These are phyloP conservation scores for Megatriorchis doriae DNA, from an alignment of 2,113 vertebrate species.

Conservation along the genomic window DNA sequence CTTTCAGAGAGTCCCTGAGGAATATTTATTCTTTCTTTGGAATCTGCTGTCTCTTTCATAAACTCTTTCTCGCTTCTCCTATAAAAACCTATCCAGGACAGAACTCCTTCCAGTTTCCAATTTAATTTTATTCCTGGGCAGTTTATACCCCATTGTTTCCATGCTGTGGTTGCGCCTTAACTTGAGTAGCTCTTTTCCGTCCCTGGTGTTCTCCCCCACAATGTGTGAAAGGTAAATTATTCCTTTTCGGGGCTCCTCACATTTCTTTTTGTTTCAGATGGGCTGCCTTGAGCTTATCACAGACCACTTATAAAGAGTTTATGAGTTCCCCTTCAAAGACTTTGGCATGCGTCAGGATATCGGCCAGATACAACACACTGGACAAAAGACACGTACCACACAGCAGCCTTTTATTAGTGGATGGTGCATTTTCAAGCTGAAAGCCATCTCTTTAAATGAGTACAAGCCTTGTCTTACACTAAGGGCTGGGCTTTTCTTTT, in stretches of 20 bases:
- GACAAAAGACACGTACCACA: background rate
- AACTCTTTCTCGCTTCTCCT: conserved; percentile 39
- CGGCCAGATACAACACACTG: background rate
- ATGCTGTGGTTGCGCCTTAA: background rate
- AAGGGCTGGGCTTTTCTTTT: background rate
- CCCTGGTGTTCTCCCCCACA: background rate
- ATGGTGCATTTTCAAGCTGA: background rate
- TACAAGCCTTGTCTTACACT: background rate
- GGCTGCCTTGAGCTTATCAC: background rate
- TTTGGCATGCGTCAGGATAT: background rate
- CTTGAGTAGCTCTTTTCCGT: background rate
- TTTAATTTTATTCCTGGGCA: conserved; percentile 28
- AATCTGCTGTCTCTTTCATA: conserved; percentile 43
- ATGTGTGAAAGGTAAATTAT: background rate
- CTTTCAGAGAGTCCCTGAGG: background rate
- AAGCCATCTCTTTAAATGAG: background rate
- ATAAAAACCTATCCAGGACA: conserved; percentile 12
- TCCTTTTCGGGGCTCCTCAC: background rate
- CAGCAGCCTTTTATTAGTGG: background rate
- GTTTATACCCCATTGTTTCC: conserved; percentile 3
- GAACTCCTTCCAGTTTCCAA: conserved; percentile 23
- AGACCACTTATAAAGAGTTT: background rate
- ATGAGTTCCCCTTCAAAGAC: conserved; percentile 1
- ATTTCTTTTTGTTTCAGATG: background rate
- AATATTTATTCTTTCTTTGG: conserved; percentile 30